Evolutionary conservation across 2,113 vertebrate species (phyloP).

Genomic region (Cyrtonyx montezumae): DNA sequence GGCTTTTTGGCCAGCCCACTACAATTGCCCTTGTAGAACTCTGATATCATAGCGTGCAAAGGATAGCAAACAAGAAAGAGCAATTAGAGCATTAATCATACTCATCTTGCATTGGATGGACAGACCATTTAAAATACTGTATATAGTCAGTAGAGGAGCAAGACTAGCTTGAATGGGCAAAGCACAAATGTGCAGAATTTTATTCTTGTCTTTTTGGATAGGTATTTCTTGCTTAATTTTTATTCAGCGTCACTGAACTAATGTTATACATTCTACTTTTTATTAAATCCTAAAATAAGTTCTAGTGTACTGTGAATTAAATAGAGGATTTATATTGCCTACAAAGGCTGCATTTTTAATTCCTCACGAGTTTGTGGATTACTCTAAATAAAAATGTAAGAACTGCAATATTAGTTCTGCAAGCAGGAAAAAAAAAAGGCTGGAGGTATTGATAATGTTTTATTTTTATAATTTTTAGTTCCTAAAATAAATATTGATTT

Average conservation of each 20-base stretch:
- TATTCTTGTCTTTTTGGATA: background rate
- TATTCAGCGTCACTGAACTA: background rate
- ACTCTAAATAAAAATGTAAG: background rate
- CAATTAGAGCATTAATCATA: conserved; percentile 68
- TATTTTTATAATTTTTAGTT: background rate
- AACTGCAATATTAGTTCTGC: background rate
- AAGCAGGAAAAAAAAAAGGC: background rate
- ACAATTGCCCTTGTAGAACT: conserved; percentile 63
- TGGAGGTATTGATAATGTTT: background rate
- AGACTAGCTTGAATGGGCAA: conserved; percentile 4
- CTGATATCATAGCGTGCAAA: conserved; percentile 52
- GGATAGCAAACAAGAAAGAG: conserved; percentile 63
- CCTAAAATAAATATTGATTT: background rate
- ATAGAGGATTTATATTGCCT: background rate
- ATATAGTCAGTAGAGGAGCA: background rate
- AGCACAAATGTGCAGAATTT: background rate
- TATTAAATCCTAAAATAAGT: background rate
- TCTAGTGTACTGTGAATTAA: background rate
- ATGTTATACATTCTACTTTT: background rate
- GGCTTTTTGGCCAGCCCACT: conserved; percentile 70
- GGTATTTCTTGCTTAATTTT: background rate
- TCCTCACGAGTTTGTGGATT: background rate
- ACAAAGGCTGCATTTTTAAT: background rate
- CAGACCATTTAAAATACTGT: conserved; percentile 34
- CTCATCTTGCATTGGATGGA: conserved; percentile 46